These are phyloP conservation scores for Tychaedon coryphoeus DNA, from an alignment of 2,113 vertebrate genomes.

Conservation along the genomic window DNA sequence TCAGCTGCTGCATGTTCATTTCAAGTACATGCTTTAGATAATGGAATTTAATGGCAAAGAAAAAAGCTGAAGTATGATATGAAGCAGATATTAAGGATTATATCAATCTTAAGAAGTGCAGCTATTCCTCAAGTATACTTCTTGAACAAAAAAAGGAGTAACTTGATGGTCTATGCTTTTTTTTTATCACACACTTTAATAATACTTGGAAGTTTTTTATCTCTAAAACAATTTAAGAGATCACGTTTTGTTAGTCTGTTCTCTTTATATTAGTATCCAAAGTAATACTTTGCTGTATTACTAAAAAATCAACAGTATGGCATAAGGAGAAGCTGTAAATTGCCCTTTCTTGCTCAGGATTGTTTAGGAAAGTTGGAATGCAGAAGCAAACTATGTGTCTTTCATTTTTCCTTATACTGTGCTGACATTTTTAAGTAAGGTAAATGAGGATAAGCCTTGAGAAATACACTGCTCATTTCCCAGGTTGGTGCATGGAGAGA, in stretches of 20 bases:
- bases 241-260: neutral
- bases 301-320: neutral
- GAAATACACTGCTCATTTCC: neutral
- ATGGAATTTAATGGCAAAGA: neutral
- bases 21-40: neutral
- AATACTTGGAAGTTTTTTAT: neutral
- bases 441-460: neutral
- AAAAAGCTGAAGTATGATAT: neutral
- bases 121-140: neutral
- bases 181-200: neutral
- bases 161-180: neutral
- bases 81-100: neutral
- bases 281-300: neutral
- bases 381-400: neutral
- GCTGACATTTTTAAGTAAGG: neutral
- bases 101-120: neutral
- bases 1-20: neutral
- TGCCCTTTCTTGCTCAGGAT: neutral
- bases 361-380: neutral
- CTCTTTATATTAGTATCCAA: neutral
- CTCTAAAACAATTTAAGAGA: neutral
- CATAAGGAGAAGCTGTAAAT: neutral
- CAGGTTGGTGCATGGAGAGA: rapidly evolving
- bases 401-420: neutral
- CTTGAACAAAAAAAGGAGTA: neutral